phyloP scores from a whole-genome alignment of 2,113 vertebrate species.

The Prionailurus bengalensis region DNA sequence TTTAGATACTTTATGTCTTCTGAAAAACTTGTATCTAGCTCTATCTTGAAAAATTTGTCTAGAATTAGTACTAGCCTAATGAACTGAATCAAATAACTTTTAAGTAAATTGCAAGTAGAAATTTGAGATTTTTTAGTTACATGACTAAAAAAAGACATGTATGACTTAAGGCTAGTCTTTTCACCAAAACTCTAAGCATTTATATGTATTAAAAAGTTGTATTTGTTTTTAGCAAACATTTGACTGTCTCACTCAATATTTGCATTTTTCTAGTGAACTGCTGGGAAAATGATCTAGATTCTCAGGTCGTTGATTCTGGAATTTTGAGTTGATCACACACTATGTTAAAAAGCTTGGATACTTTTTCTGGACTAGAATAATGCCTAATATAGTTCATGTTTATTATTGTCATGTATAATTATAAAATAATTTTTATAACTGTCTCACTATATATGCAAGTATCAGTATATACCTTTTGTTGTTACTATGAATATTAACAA shows the following conservation, averaged over 20 bases:
- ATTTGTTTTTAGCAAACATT: conserved; percentile 23
- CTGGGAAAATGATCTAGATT: not conserved
- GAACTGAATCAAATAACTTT: conserved; percentile 17
- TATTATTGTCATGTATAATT: not conserved
- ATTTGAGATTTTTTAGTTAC: conserved; percentile 15
- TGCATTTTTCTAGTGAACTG: conserved; percentile 2
- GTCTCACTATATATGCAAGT: not conserved
- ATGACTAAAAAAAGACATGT: not conserved
- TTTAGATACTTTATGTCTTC: not conserved
- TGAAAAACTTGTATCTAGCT: not conserved
- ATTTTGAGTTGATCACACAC: not conserved
- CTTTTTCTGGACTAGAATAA: not conserved
- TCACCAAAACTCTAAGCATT: not conserved
- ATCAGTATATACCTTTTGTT: not conserved
- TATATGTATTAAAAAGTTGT: not conserved
- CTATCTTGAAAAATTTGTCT: not conserved
- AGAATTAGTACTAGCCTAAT: not conserved
- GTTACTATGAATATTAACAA: not conserved
- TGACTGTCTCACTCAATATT: not conserved
- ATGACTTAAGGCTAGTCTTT: conserved; percentile 6
- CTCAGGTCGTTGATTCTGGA: conserved; percentile 25
- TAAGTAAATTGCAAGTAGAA: not conserved
- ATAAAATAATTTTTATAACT: conserved; percentile 23
- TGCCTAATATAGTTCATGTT: not conserved
- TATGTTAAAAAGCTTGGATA: not conserved